Evolutionary conservation across 2,797 vertebrate genomes (phyloP), one percentile per base, ranked within the genome.

Genomic region (Tenualosa ilisha): DNA sequence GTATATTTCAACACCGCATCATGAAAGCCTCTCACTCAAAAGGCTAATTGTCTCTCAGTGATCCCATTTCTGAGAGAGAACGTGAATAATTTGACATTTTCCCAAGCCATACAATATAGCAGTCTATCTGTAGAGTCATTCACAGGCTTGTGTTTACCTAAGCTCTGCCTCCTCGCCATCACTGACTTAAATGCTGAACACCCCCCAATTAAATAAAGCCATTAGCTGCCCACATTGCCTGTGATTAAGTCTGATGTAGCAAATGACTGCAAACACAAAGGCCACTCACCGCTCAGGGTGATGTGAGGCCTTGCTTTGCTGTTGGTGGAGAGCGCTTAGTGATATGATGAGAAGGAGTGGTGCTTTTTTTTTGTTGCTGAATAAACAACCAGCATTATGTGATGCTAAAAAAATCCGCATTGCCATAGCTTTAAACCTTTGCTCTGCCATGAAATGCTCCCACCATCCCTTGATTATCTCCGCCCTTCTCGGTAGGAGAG

Each of bases 201-300:
- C 5, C 72, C 72, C 40, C 72, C 37, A 43, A 79, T 79, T 79
- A 46, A 46, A n/a, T 6, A 17, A 79, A 43, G 72, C 72, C 40
- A 79, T 79, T 79, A 79, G 15, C 15, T 22, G 72, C 40, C 72
- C 72, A 79, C 37, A 37, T 40, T 46, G 72, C 1, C 72, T 79
- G 72, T 79, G 72, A 79, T 79, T 79, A 43, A 79, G 17, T 79
- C 15, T 79, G 72, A 79, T 79, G 72, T 17, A 20, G 72, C 15
- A 79, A 79, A 79, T 79, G 46, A 79, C 40, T 46, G 37, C 43
- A 46, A 43, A 79, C 72, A 79, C 72, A 46, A 46, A 22, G 20
- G 40, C 37, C 72, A 43, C 37, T 20, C 72, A 46, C 12, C 2
- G 40, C 37, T 9, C 37, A 20, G 72, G 72, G 37, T 3, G 37